phyloP scores from a whole-genome alignment of 2,797 vertebrate genomes.

The Melanotaenia pygmaea region DNA sequence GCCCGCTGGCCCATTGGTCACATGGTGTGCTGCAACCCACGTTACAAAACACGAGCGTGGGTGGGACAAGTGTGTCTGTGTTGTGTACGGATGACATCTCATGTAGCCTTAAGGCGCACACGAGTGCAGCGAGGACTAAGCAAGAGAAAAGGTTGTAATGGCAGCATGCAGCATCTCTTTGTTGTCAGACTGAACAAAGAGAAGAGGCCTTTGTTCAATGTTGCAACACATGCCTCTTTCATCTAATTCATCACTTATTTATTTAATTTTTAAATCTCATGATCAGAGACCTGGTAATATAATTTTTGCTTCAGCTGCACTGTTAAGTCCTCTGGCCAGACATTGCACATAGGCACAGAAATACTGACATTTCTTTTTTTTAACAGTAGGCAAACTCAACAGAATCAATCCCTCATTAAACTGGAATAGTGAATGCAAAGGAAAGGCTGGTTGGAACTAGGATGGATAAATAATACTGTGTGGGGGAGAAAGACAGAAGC shows the following conservation, averaged over 20 bases:
- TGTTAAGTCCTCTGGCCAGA: slow-evolving; percentile 26
- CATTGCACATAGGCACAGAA: slow-evolving; percentile 33
- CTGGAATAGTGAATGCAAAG: slow-evolving; percentile 49
- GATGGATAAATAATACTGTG: slow-evolving; percentile 21
- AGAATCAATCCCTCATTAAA: slow-evolving; percentile 61
- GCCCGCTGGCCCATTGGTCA: slow-evolving; percentile 48
- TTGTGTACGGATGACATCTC: slow-evolving; percentile 52
- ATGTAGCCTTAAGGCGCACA: slow-evolving; percentile 45
- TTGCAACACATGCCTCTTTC: slow-evolving; percentile 32
- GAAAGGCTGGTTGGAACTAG: slow-evolving; percentile 33
- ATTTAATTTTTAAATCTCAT: neutral
- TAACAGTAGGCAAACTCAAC: slow-evolving; percentile 47
- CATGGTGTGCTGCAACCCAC: slow-evolving; percentile 48
- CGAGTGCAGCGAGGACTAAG: slow-evolving; percentile 46
- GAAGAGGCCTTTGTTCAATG: slow-evolving; percentile 22
- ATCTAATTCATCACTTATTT: slow-evolving; percentile 32
- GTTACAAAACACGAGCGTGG: slow-evolving; percentile 53
- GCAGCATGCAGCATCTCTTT: slow-evolving; percentile 37
- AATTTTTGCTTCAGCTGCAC: slow-evolving; percentile 9
- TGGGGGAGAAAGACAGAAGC: slow-evolving; percentile 24
- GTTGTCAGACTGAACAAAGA: slow-evolving; percentile 35
- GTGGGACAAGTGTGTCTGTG: slow-evolving; percentile 27
- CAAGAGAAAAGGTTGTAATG: slow-evolving; percentile 31
- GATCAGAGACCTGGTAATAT: neutral
- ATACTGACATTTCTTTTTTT: slow-evolving; percentile 43